Evolutionary conservation across 2,888 invertebrate genomes (phyloP), one percentile per base, ranked within the genome.

Genomic region (Parelbella ahira): DNA sequence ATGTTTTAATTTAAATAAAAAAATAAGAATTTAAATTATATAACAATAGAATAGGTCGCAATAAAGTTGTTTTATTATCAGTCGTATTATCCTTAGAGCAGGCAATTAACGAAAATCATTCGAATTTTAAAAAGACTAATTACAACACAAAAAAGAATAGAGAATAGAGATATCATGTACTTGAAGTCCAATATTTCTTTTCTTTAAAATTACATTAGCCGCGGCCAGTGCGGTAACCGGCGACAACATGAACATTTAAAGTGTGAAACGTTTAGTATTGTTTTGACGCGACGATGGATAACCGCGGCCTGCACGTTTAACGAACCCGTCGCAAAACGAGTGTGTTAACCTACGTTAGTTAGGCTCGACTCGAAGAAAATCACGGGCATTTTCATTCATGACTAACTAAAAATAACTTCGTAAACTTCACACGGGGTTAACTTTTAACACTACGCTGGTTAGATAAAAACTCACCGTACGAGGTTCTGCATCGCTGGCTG

Each of bases 401-500:
- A 34, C 33, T 10, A 20, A 37, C 32, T 44, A 44, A 44, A 44
- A 44, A 44, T 44, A 44, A 44, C 33, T 41, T 13, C n/a, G 29
- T 10, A 5, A 11, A 18, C 28, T 42, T 34, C 41, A 11, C 34
- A 42, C 41, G n/a, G 41, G 5, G 11, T 18, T 19, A 28, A 33
- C 33, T 42, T 42, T 42, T 42, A n/a, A n/a, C n/a, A 34, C 33
- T 42, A 9, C 15, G 4, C 4, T n/a, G n/a, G 4, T 7, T 2
- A 4, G 33, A 37, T 51, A 50, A 49, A 56, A 55, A 71, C 84
- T 78, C 53, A 86, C 84, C 83, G 58, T 63, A 80, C 48, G 45
- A 77, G 51, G 65, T 79, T 81, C 76, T 78, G 73, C 84, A 86
- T 86, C 56, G 65, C 63, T 63, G 63, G 50, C 37, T 51, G 50